Percentiles rank a stretch among this genome's conserved stretches.
These are phyloP conservation scores for Ethmia dodecea DNA, from an alignment of 2,888 invertebrate genomes.

Conservation along the genomic window DNA sequence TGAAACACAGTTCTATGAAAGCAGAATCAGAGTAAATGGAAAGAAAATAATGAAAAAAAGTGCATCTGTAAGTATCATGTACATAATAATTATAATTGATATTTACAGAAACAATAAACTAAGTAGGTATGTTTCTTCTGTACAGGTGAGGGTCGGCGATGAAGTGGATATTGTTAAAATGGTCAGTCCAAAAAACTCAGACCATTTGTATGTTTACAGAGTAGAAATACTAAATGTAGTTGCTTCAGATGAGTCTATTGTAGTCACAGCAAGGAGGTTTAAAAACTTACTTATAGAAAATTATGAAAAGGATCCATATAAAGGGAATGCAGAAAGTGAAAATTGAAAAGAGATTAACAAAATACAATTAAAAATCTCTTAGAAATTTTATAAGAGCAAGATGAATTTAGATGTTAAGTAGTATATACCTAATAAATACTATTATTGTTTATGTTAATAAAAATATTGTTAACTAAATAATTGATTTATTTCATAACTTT, in stretches of 20 bases:
- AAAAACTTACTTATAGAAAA: conserved; percentile 86
- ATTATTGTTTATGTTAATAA: conserved; percentile 2
- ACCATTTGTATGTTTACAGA: conserved; percentile 82
- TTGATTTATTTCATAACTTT: too few species aligned
- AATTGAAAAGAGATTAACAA: background rate
- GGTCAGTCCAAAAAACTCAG: conserved; percentile 80
- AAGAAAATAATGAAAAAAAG: conserved; percentile 87
- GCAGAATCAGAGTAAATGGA: conserved; percentile 88
- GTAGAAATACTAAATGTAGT: conserved; percentile 79
- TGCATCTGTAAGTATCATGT: conserved; percentile 67
- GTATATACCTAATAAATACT: too few species aligned
- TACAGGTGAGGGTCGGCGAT: conserved; percentile 81
- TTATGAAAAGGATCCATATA: conserved; percentile 77
- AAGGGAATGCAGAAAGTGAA: conserved; percentile 27
- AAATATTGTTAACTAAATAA: conserved; percentile 6
- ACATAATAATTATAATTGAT: background rate
- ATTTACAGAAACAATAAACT: background rate
- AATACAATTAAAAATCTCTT: too few species aligned
- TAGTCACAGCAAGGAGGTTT: conserved; percentile 80
- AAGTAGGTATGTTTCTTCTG: conserved; percentile 14
- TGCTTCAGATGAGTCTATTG: conserved; percentile 75
- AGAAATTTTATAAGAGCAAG: too few species aligned
- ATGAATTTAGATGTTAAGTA: too few species aligned
- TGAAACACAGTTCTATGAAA: conserved; percentile 88
- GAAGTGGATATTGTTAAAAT: conserved; percentile 88